phyloP scores from a whole-genome alignment of 2,113 vertebrate species.

The Brachyhypopomus gauderio region DNA sequence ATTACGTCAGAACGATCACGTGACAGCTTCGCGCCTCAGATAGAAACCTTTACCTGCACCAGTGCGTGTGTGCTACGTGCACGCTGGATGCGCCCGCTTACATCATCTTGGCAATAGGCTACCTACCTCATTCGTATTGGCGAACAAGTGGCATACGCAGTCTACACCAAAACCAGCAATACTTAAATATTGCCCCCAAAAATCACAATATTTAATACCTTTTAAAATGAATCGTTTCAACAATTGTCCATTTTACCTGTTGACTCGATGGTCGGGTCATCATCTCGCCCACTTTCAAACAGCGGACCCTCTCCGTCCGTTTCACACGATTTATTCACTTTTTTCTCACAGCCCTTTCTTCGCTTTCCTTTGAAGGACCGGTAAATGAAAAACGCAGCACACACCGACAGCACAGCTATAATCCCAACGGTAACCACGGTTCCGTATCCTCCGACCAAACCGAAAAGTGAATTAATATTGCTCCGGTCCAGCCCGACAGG shows the following conservation, averaged over 20 bases:
- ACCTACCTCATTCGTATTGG: too few relatives aligned
- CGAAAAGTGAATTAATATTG: neutral
- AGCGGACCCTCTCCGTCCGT: conserved; percentile 14
- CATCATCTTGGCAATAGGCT: too few relatives aligned
- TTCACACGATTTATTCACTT: conserved; percentile 6
- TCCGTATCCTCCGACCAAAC: conserved; percentile 62
- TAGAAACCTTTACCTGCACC: too few relatives aligned
- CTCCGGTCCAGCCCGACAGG: too few relatives aligned
- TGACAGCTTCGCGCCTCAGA: too few relatives aligned
- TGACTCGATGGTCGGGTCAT: conserved; percentile 37
- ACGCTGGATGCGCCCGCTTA: too few relatives aligned
- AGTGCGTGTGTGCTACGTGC: too few relatives aligned
- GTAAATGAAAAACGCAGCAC: conserved; percentile 70
- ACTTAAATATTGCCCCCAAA: too few relatives aligned
- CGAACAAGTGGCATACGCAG: too few relatives aligned
- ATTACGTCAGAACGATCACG: too few relatives aligned
- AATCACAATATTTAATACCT: too few relatives aligned
- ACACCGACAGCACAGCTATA: conserved; percentile 61
- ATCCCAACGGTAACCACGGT: conserved; percentile 65
- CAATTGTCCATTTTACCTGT: conserved; percentile 59
- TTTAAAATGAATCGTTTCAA: neutral
- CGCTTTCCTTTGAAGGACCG: conserved; percentile 62
- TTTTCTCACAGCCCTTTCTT: conserved; percentile 53
- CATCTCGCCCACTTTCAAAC: conserved; percentile 5
- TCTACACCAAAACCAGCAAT: too few relatives aligned